A percentile compares a stretch with the other conserved stretches of the same genome.
Evolutionary conservation across 2,113 vertebrate species (phyloP).

Genomic region (Actenoides hombroni): DNA sequence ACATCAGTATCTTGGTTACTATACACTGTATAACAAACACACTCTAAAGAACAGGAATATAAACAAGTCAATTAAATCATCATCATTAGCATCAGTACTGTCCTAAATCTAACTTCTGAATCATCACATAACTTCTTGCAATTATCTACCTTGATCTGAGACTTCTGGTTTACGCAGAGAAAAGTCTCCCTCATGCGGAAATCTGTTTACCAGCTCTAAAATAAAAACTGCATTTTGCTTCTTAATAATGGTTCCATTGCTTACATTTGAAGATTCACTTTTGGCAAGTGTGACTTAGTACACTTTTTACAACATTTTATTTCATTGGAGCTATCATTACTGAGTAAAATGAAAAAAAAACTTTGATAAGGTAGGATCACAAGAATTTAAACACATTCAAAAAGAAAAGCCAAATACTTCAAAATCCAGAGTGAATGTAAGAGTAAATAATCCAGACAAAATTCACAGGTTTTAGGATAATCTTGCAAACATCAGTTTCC

Average conservation of each 20-base stretch:
- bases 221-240: background rate
- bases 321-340: background rate
- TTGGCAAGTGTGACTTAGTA: background rate
- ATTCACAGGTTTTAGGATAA: background rate
- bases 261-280: background rate
- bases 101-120: background rate
- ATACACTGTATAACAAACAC: background rate
- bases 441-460: background rate
- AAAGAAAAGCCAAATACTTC: background rate
- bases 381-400: background rate
- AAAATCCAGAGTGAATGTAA: background rate
- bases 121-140: background rate
- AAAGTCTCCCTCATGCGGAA: constrained; percentile 57
- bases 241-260: background rate
- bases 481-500: background rate
- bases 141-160: background rate
- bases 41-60: background rate
- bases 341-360: background rate
- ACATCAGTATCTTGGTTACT: background rate
- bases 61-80: background rate
- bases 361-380: background rate
- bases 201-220: background rate
- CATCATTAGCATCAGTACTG: background rate
- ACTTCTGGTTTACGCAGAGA: background rate
- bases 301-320: background rate